Evolutionary conservation across 2,888 invertebrate species (phyloP), one percentile per base, ranked within the genome.

Genomic region (Chrysotoxum bicinctum): DNA sequence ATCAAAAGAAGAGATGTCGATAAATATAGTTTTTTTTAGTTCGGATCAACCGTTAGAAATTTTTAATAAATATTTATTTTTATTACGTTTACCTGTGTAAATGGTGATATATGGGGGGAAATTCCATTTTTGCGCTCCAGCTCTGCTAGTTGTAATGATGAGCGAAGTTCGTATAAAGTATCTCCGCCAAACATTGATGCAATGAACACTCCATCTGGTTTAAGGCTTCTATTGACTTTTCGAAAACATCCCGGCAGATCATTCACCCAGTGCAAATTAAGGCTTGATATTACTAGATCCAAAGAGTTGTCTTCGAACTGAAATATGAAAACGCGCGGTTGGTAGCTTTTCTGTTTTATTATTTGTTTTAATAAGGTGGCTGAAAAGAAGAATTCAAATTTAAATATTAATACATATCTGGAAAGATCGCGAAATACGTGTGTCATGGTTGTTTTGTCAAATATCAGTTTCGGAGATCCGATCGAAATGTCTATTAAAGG

Each of bases 191-290:
- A 98, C 87, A 99, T 94, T 43, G 98, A 95, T 0, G 97, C 99
- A 89, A 99, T 93, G 89, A 99, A 97, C 0, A 96, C 98, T 32
- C 99, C 98, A 93, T 99, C 99, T 70, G 95, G 95, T 91, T 96
- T 97, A 26, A 99, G 92, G 77, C 95, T 94, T 10, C 92, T 93
- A 89, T 96, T 94, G 88, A 96, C 94, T 89, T 93, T 93, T 83
- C 93, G 93, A 88, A 97, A 96, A 80, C 96, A 95, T 5, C 96
- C 96, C 0, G 99, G 99, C n/a, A 99, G 93, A 92, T 99, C 96
- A 91, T 99, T 99, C 0, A 99, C 98, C 99, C 99, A 99, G 90
- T 99, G 99, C 48, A 99, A 93, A 83, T 95, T 96, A 14, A 97
- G 92, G 80, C 96, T 97, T 35, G 98, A 98, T 23, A 99, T 94